phyloP scores from a whole-genome alignment of 2,888 invertebrate genomes.

The Polyploca ridens region DNA sequence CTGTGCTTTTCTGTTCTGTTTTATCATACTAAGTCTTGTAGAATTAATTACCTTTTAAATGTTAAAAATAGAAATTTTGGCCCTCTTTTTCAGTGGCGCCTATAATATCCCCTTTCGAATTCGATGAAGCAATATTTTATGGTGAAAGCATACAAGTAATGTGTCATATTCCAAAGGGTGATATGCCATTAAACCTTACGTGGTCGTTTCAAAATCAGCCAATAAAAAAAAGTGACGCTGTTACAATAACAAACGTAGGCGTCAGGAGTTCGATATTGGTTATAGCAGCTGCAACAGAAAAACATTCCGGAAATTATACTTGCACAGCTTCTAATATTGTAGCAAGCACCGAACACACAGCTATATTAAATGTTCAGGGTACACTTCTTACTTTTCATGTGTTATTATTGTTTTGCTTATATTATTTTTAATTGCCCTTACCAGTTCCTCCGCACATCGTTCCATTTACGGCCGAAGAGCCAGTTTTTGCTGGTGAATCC shows the following conservation, averaged over 20 bases:
- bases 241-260: constrained; percentile 83
- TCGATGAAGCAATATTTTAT: constrained; percentile 81
- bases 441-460: constrained; percentile 86
- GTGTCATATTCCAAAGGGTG: constrained; percentile 87
- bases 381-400: constrained; percentile 59
- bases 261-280: constrained; percentile 86
- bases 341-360: constrained; percentile 86
- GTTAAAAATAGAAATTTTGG: constrained; percentile 26
- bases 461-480: constrained; percentile 86
- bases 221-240: constrained; percentile 65
- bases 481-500: constrained; percentile 87
- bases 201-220: constrained; percentile 88
- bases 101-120: constrained; percentile 85
- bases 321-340: constrained; percentile 89
- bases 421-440: constrained; percentile 52
- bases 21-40: constrained; percentile 35
- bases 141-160: constrained; percentile 84
- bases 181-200: constrained; percentile 87
- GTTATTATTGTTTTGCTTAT: constrained; percentile 46
- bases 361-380: constrained; percentile 88
- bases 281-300: constrained; percentile 87
- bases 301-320: constrained; percentile 90
- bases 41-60: constrained; percentile 23
- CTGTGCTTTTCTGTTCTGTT: constrained; percentile 62
- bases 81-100: constrained; percentile 82